Evolutionary conservation across 2,113 vertebrate species (phyloP), one percentile per base, ranked within the genome.

Genomic region (Heterotis niloticus): DNA sequence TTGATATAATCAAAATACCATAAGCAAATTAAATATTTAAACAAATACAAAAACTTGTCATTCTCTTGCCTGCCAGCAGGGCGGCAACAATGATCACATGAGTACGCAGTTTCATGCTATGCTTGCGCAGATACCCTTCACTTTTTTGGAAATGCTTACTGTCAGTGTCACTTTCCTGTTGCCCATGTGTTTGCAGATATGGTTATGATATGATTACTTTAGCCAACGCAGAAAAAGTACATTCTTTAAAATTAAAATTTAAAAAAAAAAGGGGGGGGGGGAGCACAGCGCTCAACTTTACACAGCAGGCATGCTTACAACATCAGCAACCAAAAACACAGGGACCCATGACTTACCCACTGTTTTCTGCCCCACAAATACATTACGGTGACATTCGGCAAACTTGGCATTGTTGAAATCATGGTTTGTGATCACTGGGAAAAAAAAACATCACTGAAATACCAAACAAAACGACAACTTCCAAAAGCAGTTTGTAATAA

Each of bases 391-490:
- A 24, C 14, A 65, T 44, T 76, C 17, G 74, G 11, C n/a, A 75
- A 13, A 66, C 64, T 74, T 74, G 71, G 78, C 78, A 64, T 34
- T 73, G 70, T 64, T 60, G 28, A 60, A 34, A 68, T 69, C 14
- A 24, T n/a, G 34, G 9, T 28, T 23, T 10, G 51, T 76, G 51
- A 68, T 11, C 68, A 71, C 34, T 60, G 23, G 76, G 16, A 75
- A 44, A 69, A 76, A 66, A 68, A 73, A 62, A 26, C 62, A 51
- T 76, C 65, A 52, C 72, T 1, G 52, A 74, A 76, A n/a, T 60
- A 75, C 51, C 73, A 23, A 67, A 9, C 66, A 69, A 75, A 59
- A 75, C 26, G 59, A 79, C 59, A 73, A 26, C 62, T 54, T 60
- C 56, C 18, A 69, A 66, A 51, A 79, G 34, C 68, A 72, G 57